Conservation (phyloP, 2,797 vertebrate genomes). For the Masticophis lateralis region DNA sequence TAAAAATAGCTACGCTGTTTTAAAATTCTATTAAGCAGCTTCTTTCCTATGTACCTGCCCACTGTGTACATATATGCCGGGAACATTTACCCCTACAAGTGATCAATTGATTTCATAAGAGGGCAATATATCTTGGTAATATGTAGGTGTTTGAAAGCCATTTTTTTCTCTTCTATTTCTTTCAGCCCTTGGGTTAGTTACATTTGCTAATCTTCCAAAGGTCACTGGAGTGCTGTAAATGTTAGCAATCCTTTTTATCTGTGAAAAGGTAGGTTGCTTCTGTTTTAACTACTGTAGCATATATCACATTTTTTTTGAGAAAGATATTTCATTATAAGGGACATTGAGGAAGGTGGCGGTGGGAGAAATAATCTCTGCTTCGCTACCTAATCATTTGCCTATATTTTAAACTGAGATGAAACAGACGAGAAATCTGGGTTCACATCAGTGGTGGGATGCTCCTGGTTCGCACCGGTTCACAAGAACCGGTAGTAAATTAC, state of each 20-base stretch:
- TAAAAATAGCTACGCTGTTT: constrained; percentile 44
- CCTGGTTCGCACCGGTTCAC: no score
- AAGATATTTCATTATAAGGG: background rate
- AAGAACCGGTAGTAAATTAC: no score
- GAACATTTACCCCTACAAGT: constrained; percentile 19
- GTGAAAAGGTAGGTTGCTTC: constrained; percentile 21
- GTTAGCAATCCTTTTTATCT: constrained; percentile 5
- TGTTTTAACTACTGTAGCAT: background rate
- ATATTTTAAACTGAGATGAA: background rate
- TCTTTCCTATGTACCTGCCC: background rate
- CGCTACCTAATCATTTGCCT: background rate
- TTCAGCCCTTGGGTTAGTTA: background rate
- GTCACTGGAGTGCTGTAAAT: constrained; percentile 8
- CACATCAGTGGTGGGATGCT: no score
- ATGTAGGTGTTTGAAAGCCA: constrained; percentile 19
- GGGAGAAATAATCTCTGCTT: background rate
- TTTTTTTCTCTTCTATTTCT: background rate
- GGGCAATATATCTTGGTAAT: constrained; percentile 39
- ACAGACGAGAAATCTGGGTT: background rate
- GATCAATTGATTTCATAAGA: constrained; percentile 38
- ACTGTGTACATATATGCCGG: background rate
- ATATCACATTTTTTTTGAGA: constrained; percentile 19
- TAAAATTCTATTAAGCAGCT: constrained; percentile 30
- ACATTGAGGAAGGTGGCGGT: background rate
- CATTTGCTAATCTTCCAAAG: constrained; percentile 33